Conservation (phyloP, 2,797 vertebrate species). For the Oceanodroma leucorhoa region DNA sequence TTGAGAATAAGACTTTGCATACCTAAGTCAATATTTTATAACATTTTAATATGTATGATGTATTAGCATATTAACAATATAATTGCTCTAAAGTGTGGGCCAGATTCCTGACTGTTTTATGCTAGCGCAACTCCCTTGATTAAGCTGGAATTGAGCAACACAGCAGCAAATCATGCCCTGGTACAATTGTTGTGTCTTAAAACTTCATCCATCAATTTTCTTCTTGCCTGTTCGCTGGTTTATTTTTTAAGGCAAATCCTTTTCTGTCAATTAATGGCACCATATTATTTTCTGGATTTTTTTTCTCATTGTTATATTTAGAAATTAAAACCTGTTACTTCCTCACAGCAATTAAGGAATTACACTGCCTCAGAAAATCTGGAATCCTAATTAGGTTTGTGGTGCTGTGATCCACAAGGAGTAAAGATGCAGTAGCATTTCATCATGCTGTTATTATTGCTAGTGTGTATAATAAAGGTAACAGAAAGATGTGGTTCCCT, state of each 20-base stretch:
- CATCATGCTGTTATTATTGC: not conserved
- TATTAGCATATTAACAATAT: slow-evolving; percentile 25
- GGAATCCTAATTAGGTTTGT: not conserved
- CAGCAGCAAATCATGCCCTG: not conserved
- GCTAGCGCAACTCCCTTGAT: not conserved
- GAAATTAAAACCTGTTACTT: not conserved
- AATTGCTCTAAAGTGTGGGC: not conserved
- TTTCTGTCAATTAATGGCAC: not conserved
- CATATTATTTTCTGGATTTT: not conserved
- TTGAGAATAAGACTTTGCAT: slow-evolving; percentile 27
- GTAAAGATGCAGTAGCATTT: not conserved
- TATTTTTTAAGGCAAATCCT: not conserved
- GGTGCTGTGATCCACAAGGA: not conserved
- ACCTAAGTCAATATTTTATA: slow-evolving; percentile 50
- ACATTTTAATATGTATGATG: slow-evolving; percentile 23
- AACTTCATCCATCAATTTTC: not conserved
- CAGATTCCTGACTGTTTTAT: not conserved
- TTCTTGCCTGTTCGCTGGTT: not conserved
- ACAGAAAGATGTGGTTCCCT: not conserved
- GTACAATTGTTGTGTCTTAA: not conserved
- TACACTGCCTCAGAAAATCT: not conserved
- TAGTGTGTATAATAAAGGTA: not conserved
- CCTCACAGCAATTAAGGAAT: not conserved
- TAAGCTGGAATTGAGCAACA: not conserved
- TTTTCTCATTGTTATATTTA: not conserved